Percentiles rank a stretch among this genome's conserved stretches.
Conservation (phyloP, 2,113 vertebrate species). For the Leptocoma aspasia region DNA sequence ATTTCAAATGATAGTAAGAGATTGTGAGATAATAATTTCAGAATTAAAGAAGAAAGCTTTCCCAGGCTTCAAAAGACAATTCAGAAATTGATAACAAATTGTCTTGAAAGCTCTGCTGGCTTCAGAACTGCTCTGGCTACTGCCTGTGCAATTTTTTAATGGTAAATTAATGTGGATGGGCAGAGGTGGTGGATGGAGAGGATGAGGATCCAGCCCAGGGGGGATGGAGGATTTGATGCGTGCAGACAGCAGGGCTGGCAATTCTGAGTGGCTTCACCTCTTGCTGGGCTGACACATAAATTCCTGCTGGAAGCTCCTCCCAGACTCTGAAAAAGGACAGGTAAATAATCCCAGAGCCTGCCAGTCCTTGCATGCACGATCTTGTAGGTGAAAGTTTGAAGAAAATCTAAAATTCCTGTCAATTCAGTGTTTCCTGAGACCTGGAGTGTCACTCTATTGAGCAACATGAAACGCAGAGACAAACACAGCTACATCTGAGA, state of each 20-base stretch:
- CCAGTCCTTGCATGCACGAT: background rate
- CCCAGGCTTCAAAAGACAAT: background rate
- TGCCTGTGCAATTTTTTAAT: background rate
- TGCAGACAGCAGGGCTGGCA: background rate
- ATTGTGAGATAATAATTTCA: background rate
- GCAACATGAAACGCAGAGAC: too few relatives aligned
- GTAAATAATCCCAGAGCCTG: background rate
- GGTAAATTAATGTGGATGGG: background rate
- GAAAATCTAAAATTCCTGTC: background rate
- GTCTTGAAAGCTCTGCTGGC: background rate
- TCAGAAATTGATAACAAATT: background rate
- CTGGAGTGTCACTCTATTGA: too few relatives aligned
- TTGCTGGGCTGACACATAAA: background rate
- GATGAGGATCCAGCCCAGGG: too few relatives aligned
- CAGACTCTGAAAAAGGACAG: background rate
- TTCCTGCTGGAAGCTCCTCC: background rate
- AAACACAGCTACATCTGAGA: too few relatives aligned
- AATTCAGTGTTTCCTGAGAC: background rate
- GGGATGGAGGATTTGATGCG: background rate
- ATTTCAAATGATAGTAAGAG: background rate
- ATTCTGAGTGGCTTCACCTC: background rate
- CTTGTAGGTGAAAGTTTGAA: background rate
- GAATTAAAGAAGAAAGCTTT: background rate
- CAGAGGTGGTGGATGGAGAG: background rate
- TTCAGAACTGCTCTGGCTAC: background rate